Evolutionary conservation across 2,113 vertebrate genomes (phyloP).

Genomic region (Thomomys bottae): DNA sequence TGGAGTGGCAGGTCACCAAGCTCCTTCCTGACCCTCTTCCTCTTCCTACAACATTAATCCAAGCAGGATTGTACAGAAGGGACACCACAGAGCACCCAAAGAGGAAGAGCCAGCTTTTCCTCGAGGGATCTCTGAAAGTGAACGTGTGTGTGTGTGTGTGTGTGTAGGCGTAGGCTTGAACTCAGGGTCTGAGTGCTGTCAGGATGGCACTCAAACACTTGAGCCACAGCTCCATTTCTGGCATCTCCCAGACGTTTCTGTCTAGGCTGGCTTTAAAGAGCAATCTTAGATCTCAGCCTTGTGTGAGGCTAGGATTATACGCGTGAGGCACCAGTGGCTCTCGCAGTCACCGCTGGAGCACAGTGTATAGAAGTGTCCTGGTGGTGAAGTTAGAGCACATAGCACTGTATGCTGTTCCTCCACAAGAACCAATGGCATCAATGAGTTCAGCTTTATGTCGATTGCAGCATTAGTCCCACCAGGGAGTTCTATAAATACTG

Average conservation of each 20-base stretch:
- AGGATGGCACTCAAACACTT: no score
- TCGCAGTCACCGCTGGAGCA: neutral
- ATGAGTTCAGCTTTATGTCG: neutral
- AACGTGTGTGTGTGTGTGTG: neutral
- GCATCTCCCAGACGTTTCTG: no score
- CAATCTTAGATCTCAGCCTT: no score
- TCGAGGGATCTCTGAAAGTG: neutral
- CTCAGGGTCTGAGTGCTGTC: no score
- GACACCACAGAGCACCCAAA: no score
- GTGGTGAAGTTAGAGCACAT: neutral
- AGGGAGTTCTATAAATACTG: constrained; percentile 4
- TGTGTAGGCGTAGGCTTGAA: no score
- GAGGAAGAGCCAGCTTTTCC: neutral
- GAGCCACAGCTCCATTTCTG: no score
- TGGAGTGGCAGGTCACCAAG: neutral
- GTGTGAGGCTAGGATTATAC: no score
- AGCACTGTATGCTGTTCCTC: neutral
- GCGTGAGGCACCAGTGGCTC: no score
- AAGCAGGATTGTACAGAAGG: neutral
- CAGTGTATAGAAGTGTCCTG: neutral
- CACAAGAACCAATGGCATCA: neutral
- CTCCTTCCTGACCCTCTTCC: neutral
- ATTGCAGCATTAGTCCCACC: neutral
- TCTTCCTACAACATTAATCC: neutral
- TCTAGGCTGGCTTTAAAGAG: no score